Percentiles rank a stretch among this genome's conserved stretches.
Conservation (phyloP, 2,888 invertebrate genomes). For the Melieria picta region DNA sequence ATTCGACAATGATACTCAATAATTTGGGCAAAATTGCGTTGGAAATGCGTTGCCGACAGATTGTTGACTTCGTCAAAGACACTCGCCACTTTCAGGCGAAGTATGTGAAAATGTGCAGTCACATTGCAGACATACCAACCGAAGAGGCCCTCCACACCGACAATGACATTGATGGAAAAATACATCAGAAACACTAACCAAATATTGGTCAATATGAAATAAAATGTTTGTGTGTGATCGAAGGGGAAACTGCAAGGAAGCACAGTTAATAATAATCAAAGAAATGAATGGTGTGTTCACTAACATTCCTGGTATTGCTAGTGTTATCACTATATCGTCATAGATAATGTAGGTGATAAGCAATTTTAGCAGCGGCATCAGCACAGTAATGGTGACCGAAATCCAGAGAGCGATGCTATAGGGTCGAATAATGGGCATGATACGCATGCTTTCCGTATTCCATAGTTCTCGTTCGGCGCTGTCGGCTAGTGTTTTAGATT, state of each 20-base stretch:
- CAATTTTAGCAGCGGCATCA: conserved; percentile 5
- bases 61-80: background rate
- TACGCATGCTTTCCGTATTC: conserved; percentile 9
- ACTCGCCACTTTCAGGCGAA: conserved; percentile 32
- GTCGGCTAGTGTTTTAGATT: conserved; percentile 1
- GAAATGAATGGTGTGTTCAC: background rate
- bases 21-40: conserved; percentile 10
- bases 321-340: background rate
- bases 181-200: background rate
- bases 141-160: conserved; percentile 37
- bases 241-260: conserved; percentile 20
- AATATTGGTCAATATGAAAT: conserved; percentile 15
- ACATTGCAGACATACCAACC: conserved; percentile 43
- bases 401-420: background rate
- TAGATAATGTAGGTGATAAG: conserved; percentile 1
- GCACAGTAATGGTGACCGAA: background rate
- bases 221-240: conserved; percentile 11
- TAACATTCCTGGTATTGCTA: conserved; percentile 14
- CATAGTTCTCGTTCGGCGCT: conserved; percentile 16
- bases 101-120: conserved; percentile 41
- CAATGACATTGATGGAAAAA: conserved; percentile 1
- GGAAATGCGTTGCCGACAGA: background rate
- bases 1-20: conserved; percentile 29
- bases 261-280: no score
- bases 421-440: background rate